Percentiles rank a stretch among this genome's conserved stretches.
Conservation (phyloP, 2,888 invertebrate species). For the Acleris holmiana region DNA sequence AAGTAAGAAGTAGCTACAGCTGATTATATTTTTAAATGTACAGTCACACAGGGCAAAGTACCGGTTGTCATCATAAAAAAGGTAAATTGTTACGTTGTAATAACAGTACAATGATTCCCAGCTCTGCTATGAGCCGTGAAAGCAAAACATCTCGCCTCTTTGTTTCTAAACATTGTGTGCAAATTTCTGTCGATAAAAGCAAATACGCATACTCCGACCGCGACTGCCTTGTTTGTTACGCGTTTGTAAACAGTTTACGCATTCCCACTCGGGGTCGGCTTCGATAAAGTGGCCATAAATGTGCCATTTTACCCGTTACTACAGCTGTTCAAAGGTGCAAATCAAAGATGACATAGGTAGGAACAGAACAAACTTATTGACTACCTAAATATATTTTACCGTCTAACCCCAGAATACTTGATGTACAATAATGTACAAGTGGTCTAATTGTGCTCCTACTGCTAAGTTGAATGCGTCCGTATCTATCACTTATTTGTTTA, state of each 20-base stretch:
- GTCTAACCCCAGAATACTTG: neutral
- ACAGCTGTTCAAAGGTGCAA: neutral
- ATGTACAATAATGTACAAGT: too few relatives aligned
- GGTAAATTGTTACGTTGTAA: constrained; percentile 52
- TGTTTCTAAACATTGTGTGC: constrained; percentile 76
- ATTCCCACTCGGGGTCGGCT: constrained; percentile 20
- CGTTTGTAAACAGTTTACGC: constrained; percentile 45
- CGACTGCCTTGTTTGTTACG: constrained; percentile 51
- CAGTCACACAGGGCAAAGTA: constrained; percentile 24
- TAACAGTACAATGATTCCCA: constrained; percentile 63
- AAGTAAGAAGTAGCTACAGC: neutral
- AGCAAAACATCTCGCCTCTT: constrained; percentile 66
- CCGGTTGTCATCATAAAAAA: constrained; percentile 41
- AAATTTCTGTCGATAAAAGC: constrained; percentile 70
- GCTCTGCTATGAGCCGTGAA: constrained; percentile 54
- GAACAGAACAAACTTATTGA: neutral
- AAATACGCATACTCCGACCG: constrained; percentile 54
- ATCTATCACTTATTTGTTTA: too few relatives aligned
- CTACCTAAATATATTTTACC: neutral
- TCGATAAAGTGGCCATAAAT: constrained; percentile 19
- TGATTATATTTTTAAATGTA: neutral
- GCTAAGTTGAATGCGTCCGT: too few relatives aligned
- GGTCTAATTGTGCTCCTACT: too few relatives aligned
- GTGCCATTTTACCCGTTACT: constrained; percentile 10
- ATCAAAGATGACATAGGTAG: neutral